phyloP scores from a whole-genome alignment of 2,113 vertebrate species.

The Baryphthengus martii region DNA sequence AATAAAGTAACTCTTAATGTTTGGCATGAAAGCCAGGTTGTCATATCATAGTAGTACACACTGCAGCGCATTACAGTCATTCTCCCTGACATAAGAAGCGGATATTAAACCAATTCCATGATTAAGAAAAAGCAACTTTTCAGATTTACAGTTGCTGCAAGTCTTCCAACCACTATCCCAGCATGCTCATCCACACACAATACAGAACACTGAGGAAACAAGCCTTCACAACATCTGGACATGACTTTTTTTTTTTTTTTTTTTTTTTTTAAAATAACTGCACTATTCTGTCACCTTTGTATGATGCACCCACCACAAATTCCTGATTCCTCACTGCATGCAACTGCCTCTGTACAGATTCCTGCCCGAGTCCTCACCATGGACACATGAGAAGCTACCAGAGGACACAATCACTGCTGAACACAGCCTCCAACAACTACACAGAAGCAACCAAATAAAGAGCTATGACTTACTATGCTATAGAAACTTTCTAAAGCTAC shows the following conservation, averaged over 20 bases:
- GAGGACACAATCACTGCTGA: background rate
- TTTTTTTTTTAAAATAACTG: background rate
- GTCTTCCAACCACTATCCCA: background rate
- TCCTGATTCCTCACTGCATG: background rate
- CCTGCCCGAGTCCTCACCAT: background rate
- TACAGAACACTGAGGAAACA: background rate
- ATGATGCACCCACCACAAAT: background rate
- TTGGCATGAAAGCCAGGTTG: background rate
- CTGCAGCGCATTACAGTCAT: background rate
- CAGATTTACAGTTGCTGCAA: background rate
- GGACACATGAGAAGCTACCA: background rate
- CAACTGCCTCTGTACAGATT: background rate
- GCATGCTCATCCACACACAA: background rate
- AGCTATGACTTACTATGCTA: background rate
- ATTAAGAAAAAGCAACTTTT: background rate
- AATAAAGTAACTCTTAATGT: background rate
- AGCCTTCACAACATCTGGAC: background rate
- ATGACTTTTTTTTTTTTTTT: background rate
- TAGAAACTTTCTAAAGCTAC: background rate
- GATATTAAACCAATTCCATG: background rate
- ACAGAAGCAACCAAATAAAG: background rate
- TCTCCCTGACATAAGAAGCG: background rate
- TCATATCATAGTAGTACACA: background rate
- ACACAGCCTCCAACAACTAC: background rate
- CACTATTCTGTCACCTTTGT: background rate